A percentile compares a stretch with the other conserved stretches of the same genome.
phyloP scores from a whole-genome alignment of 2,888 invertebrate genomes.

The Andrena marginata region DNA sequence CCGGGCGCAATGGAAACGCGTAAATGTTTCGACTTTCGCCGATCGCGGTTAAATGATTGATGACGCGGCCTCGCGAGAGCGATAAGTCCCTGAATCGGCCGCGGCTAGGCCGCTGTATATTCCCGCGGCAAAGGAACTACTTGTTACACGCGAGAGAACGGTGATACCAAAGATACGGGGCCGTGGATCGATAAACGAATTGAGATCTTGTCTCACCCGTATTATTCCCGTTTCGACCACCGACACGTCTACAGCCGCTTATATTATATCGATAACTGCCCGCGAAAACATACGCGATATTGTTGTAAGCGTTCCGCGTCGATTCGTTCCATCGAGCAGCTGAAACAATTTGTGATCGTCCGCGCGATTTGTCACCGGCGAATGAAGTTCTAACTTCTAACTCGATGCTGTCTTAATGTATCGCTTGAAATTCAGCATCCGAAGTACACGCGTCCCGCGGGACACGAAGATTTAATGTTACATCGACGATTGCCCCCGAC shows the following conservation, averaged over 20 bases:
- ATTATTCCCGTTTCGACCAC: slow-evolving; percentile 42
- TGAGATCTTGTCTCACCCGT: slow-evolving; percentile 51
- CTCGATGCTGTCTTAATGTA: slow-evolving; percentile 31
- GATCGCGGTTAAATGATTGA: slow-evolving; percentile 52
- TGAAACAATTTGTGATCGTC: slow-evolving; percentile 50
- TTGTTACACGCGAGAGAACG: slow-evolving; percentile 13
- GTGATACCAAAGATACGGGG: slow-evolving; percentile 45
- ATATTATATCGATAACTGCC: slow-evolving; percentile 36
- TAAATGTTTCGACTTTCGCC: slow-evolving; percentile 50
- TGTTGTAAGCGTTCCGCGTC: slow-evolving; percentile 61
- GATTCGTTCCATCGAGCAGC: slow-evolving; percentile 30
- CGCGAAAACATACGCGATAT: slow-evolving; percentile 59
- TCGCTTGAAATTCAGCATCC: slow-evolving; percentile 26
- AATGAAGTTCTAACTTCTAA: slow-evolving; percentile 33
- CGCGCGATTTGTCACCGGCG: slow-evolving; percentile 49
- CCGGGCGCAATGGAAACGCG: slow-evolving; percentile 44
- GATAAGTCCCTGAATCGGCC: slow-evolving; percentile 42
- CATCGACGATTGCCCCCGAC: slow-evolving; percentile 39
- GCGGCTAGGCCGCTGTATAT: slow-evolving; percentile 4
- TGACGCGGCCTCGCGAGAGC: slow-evolving; percentile 40
- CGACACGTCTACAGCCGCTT: background rate
- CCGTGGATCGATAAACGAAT: slow-evolving; percentile 55
- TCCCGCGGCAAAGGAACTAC: slow-evolving; percentile 5
- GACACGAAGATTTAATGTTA: slow-evolving; percentile 47
- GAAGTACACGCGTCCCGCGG: slow-evolving; percentile 13